Conservation (phyloP, 2,113 vertebrate genomes). For the Carassius auratus region DNA sequence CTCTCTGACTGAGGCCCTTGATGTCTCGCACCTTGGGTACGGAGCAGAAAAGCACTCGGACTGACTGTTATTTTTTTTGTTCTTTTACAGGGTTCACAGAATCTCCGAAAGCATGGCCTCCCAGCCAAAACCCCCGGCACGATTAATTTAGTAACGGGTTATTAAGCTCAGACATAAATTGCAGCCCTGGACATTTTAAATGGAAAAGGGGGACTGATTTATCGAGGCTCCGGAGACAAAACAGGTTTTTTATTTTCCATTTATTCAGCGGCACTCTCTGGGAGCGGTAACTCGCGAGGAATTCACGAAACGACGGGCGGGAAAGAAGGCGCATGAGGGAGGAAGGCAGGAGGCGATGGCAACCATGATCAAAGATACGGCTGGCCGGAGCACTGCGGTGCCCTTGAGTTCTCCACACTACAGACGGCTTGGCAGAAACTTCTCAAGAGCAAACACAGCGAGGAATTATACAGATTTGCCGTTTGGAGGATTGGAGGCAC, state of each 20-base stretch:
- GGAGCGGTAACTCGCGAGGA: slow-evolving; percentile 84
- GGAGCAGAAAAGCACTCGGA: slow-evolving; percentile 16
- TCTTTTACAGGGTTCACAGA: slow-evolving; percentile 57
- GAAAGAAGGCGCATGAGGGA: slow-evolving; percentile 17
- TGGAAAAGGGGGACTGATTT: slow-evolving; percentile 86
- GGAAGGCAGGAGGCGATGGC: slow-evolving; percentile 23
- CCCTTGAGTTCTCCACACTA: slow-evolving; percentile 23
- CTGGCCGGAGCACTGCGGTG: neutral
- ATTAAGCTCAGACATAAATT: slow-evolving; percentile 87
- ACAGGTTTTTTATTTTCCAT: slow-evolving; percentile 87
- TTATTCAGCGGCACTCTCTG: slow-evolving; percentile 81
- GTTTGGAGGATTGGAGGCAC: slow-evolving; percentile 14
- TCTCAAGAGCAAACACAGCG: neutral
- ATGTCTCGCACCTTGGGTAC: slow-evolving; percentile 61
- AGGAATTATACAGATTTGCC: slow-evolving; percentile 33
- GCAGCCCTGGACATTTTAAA: slow-evolving; percentile 86
- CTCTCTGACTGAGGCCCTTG: slow-evolving; percentile 57
- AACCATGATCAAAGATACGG: slow-evolving; percentile 45
- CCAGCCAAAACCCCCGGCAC: slow-evolving; percentile 85
- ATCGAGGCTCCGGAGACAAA: slow-evolving; percentile 82
- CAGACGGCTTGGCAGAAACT: slow-evolving; percentile 23
- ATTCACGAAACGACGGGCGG: slow-evolving; percentile 64
- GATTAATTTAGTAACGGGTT: slow-evolving; percentile 88
- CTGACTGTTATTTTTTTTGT: neutral
- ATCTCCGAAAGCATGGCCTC: slow-evolving; percentile 65